phyloP scores from a whole-genome alignment of 2,888 invertebrate species.

The Phasia obesa region DNA sequence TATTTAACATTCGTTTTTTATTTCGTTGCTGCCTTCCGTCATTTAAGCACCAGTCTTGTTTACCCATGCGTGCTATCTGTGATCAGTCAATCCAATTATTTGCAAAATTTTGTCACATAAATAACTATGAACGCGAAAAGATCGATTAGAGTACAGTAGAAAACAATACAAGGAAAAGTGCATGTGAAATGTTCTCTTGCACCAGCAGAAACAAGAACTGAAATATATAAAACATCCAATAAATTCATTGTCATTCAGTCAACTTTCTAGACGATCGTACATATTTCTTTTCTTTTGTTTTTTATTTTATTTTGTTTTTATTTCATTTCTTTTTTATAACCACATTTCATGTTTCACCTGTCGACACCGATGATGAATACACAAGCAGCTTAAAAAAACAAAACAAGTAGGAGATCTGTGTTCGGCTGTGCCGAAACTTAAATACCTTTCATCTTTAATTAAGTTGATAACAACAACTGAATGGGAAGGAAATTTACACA shows the following conservation, averaged over 20 bases:
- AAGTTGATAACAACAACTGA: too few species aligned
- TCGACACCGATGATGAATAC: conserved; percentile 72
- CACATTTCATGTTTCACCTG: conserved; percentile 78
- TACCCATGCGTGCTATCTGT: conserved; percentile 77
- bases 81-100: conserved; percentile 82
- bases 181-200: conserved; percentile 47
- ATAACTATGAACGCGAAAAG: conserved; percentile 77
- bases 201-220: conserved; percentile 20
- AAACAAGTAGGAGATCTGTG: neutral
- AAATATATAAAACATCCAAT: conserved; percentile 30
- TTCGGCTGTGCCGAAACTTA: too few species aligned
- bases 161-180: conserved; percentile 25
- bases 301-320: conserved; percentile 16
- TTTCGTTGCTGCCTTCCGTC: conserved; percentile 32
- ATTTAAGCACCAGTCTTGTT: conserved; percentile 52
- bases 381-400: conserved; percentile 1
- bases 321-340: conserved; percentile 56
- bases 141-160: conserved; percentile 62
- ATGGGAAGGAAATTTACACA: too few species aligned
- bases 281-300: conserved; percentile 2
- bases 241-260: conserved; percentile 58
- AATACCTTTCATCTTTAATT: too few species aligned
- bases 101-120: conserved; percentile 83
- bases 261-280: conserved; percentile 37
- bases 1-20: conserved; percentile 3